Evolutionary conservation across 2,797 vertebrate genomes (phyloP).

Genomic region (Micrastur ruficollis): DNA sequence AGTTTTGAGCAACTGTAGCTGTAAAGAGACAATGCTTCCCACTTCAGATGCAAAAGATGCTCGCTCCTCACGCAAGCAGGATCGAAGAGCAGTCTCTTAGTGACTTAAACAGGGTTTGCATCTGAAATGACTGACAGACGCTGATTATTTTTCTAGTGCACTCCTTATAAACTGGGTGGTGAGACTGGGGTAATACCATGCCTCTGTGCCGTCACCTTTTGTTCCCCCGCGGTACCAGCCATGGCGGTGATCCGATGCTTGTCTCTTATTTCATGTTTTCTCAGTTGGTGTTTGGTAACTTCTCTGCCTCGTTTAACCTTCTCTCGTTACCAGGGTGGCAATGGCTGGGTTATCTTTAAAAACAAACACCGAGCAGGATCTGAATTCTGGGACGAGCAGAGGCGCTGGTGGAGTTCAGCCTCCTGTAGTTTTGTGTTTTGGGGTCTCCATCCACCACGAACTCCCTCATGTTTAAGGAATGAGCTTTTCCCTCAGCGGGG

Average conservation of each 20-base stretch:
- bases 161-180: rapidly evolving
- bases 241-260: background rate
- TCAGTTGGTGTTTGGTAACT: conserved; percentile 44
- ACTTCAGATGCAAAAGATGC: rapidly evolving
- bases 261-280: conserved; percentile 16
- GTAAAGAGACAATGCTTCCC: background rate
- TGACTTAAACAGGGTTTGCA: background rate
- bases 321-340: background rate
- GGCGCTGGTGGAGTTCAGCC: background rate
- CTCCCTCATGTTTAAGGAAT: background rate
- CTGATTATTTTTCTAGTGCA: background rate
- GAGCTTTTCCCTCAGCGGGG: background rate
- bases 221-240: background rate
- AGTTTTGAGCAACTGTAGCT: background rate
- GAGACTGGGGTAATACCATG: rapidly evolving
- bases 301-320: background rate
- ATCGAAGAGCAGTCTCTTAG: rapidly evolving
- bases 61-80: rapidly evolving
- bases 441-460: background rate
- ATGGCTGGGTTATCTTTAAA: background rate
- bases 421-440: background rate
- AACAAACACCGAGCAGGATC: background rate
- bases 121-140: background rate
- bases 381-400: rapidly evolving
- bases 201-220: background rate